These are phyloP conservation scores for Drosophila meridionalis DNA, from an alignment of 2,888 invertebrate species.

Conservation along the genomic window DNA sequence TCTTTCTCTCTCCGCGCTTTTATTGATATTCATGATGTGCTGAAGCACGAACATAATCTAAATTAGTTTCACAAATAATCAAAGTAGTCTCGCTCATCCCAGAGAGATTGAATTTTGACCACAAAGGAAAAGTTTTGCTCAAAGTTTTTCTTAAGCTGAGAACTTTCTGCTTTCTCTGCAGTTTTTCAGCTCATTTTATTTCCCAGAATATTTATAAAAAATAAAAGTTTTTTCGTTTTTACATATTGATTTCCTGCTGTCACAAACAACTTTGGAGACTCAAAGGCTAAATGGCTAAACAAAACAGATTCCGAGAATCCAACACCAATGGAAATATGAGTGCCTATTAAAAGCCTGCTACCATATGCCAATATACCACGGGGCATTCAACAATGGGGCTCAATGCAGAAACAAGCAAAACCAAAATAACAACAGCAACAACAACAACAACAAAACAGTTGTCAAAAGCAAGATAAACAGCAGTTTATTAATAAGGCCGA, in stretches of 20 bases:
- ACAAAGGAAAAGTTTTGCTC: conserved; percentile 6
- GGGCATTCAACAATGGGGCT: conserved; percentile 49
- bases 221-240: conserved; percentile 27
- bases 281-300: conserved; percentile 1
- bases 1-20: not conserved
- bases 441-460: conserved; percentile 29
- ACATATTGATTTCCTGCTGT: conserved; percentile 19
- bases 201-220: not conserved
- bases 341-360: conserved; percentile 62
- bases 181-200: not conserved
- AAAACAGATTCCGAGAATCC: conserved; percentile 4
- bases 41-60: not conserved
- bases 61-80: conserved; percentile 23
- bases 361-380: conserved; percentile 63
- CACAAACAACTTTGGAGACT: conserved; percentile 17
- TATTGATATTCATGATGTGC: conserved; percentile 8
- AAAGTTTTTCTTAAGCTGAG: conserved; percentile 7
- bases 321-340: conserved; percentile 38
- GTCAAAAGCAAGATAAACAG: conserved; percentile 62
- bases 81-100: not conserved
- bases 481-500: conserved; percentile 57
- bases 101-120: not conserved
- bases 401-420: conserved; percentile 1
- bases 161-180: not conserved
- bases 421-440: conserved; percentile 1